phyloP scores from a whole-genome alignment of 2,797 vertebrate genomes.

The Myioborus miniatus region DNA sequence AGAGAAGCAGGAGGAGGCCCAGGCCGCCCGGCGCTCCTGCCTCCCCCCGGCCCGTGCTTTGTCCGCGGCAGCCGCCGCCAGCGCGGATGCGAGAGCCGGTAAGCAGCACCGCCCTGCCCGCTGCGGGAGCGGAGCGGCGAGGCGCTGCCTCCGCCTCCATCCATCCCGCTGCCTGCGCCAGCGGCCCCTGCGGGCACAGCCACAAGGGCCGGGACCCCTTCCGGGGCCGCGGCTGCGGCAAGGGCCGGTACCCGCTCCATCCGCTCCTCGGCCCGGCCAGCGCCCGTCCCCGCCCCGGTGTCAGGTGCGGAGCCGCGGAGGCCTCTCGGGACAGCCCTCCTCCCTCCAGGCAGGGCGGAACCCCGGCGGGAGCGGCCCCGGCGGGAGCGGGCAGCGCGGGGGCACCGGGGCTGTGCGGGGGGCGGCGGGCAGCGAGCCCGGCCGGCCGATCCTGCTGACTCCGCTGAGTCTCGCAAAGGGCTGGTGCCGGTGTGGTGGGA shows the following conservation, averaged over 20 bases:
- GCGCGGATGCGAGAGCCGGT: background rate
- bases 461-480: background rate
- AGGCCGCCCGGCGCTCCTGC: background rate
- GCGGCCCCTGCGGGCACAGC: background rate
- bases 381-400: background rate
- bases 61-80: background rate
- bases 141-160: background rate
- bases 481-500: accelerated
- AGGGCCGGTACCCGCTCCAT: background rate
- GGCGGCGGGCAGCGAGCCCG: background rate
- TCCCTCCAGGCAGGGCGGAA: background rate
- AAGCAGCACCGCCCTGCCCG: background rate
- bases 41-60: background rate
- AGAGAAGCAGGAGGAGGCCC: background rate
- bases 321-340: background rate
- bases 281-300: background rate
- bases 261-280: background rate
- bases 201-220: background rate
- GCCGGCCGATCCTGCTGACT: background rate
- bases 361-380: background rate
- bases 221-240: background rate
- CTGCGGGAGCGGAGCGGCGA: background rate
- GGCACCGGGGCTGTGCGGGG: background rate
- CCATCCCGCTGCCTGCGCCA: background rate
- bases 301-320: background rate